phyloP scores from a whole-genome alignment of 23 tunicate genomes.

The Clavelina lepadiformis region DNA sequence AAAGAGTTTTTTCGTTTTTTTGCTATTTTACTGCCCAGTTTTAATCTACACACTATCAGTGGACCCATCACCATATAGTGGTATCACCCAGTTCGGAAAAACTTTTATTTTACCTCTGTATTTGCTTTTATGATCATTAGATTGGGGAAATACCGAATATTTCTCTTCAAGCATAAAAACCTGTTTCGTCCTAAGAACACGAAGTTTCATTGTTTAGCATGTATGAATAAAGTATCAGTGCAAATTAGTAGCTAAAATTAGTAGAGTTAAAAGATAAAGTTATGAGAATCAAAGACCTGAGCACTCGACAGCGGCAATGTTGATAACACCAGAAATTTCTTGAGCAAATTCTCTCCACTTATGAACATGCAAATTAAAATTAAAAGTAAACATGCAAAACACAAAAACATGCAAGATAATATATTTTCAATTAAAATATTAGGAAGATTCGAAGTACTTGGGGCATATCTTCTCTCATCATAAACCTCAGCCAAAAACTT shows the following conservation, averaged over 20 bases:
- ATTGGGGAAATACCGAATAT: slow-evolving; percentile 44
- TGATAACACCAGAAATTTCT: slow-evolving; percentile 56
- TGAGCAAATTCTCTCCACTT: slow-evolving; percentile 79
- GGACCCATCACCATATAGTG: too few relatives aligned
- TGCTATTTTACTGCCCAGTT: too few relatives aligned
- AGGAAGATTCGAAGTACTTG: too few relatives aligned
- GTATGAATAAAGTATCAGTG: too few relatives aligned
- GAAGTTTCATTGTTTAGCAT: neutral
- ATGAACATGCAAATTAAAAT: slow-evolving; percentile 6
- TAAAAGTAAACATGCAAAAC: slow-evolving; percentile 8
- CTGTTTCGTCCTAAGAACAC: slow-evolving; percentile 90
- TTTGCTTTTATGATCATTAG: slow-evolving; percentile 37
- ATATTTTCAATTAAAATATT: too few relatives aligned
- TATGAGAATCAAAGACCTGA: slow-evolving; percentile 43
- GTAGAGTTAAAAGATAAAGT: too few relatives aligned
- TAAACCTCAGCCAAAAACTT: too few relatives aligned
- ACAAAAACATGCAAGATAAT: slow-evolving; percentile 15
- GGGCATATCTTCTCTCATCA: too few relatives aligned
- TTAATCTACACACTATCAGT: too few relatives aligned
- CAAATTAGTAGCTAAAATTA: too few relatives aligned
- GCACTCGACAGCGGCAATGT: slow-evolving; percentile 90
- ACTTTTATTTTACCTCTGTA: slow-evolving; percentile 47
- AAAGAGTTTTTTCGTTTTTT: too few relatives aligned
- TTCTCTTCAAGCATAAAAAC: slow-evolving; percentile 54
- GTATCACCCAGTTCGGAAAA: too few relatives aligned